Conservation (phyloP, 2,113 vertebrate species). For the Sceloporus undulatus region DNA sequence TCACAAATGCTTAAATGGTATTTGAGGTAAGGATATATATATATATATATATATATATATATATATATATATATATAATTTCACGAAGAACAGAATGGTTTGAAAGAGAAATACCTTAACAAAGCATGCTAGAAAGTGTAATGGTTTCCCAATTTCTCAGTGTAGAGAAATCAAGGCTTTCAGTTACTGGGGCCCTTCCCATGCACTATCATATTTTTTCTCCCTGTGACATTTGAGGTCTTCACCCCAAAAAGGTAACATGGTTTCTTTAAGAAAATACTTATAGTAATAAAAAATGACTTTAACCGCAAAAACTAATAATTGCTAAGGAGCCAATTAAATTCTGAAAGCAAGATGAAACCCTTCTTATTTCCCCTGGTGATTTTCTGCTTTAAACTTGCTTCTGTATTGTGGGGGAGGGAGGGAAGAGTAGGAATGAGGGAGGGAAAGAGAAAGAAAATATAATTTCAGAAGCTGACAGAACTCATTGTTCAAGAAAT, state of each 20-base stretch:
- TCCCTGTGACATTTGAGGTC: slow-evolving; percentile 75
- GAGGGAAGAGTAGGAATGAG: slow-evolving; percentile 38
- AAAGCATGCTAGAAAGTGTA: slow-evolving; percentile 71
- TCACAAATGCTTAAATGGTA: slow-evolving; percentile 12
- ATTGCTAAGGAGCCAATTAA: slow-evolving; percentile 99
- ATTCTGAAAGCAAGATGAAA: slow-evolving; percentile 99
- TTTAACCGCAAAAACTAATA: slow-evolving; percentile 99
- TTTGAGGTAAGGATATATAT: neutral
- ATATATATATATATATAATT: neutral
- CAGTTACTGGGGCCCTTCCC: slow-evolving; percentile 63
- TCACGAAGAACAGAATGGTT: slow-evolving; percentile 41
- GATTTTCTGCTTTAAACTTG: slow-evolving; percentile 99
- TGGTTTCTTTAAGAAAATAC: slow-evolving; percentile 99
- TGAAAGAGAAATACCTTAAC: neutral
- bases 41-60: too few species aligned
- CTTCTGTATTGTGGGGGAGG: slow-evolving; percentile 87
- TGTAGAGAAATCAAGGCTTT: slow-evolving; percentile 71
- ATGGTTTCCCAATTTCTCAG: slow-evolving; percentile 68
- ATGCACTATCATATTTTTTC: slow-evolving; percentile 70
- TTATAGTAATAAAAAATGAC: slow-evolving; percentile 97
- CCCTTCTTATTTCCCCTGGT: slow-evolving; percentile 99
- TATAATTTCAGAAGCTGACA: slow-evolving; percentile 99
- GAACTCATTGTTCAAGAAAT: slow-evolving; percentile 99
- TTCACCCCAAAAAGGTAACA: slow-evolving; percentile 80
- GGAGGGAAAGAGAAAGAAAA: slow-evolving; percentile 92